Evolutionary conservation across 2,888 invertebrate species (phyloP), one percentile per base, ranked within the genome.

Genomic region (Cryptophagus acutangulus): DNA sequence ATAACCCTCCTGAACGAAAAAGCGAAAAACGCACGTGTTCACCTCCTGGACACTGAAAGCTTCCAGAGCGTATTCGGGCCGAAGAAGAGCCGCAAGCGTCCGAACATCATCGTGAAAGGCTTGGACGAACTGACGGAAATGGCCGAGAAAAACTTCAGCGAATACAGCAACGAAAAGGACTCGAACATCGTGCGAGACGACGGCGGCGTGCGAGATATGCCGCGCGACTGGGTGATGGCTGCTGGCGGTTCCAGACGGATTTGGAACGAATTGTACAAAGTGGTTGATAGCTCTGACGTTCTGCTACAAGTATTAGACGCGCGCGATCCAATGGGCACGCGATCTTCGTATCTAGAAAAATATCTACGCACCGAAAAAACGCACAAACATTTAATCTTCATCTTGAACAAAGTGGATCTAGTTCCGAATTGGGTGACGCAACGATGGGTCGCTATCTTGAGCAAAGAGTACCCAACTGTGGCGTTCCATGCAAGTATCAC

Each of bases 211-310:
- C 82, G 78, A 62, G 83, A 85, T 53, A 81, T 87, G 12, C 83
- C 86, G 33, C 79, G 89, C 47, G 97, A 97, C 67, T 92, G 93
- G 87, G 84, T 95, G 1, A 93, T 95, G 80, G 84, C 81, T 36
- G 94, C 95, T 16, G 95, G 99, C 1, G 93, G 94, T 71, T 97
- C 96, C 56, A 91, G 81, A 71, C 79, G 99, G 54, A 95, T 99
- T 59, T 99, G 99, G 99, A 95, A 93, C 73, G 99, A 99, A 67
- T 70, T 99, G 30, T 95, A 97, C 66, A 99, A 99, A 78, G 99
- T 97, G 17, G 83, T 99, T 38, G 99, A 99, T 69, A 95, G 97
- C 2, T 94, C 97, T 0, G 99, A 99, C 77, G 95, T 99, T 2
- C 71, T 99, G 10, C 71, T 99, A 17, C 94, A 97, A 73, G 87